Evolutionary conservation across 2,797 vertebrate species (phyloP).

Genomic region (Cyclopterus lumpus): DNA sequence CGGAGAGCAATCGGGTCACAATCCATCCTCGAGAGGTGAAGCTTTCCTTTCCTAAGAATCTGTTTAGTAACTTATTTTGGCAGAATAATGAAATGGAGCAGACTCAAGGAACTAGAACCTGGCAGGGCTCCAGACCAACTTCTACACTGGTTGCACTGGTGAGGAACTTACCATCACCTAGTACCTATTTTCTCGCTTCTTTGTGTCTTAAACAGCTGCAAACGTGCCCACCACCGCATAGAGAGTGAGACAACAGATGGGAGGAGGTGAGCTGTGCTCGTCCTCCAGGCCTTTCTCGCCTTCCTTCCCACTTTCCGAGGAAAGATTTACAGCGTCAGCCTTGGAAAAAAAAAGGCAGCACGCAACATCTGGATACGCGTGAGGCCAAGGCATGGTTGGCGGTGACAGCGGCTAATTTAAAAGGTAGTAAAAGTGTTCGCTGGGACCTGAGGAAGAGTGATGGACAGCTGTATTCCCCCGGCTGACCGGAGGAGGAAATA

Average conservation of each 20-base stretch:
- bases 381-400: constrained; percentile 53
- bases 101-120: neutral
- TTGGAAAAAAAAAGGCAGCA: constrained; percentile 31
- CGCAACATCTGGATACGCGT: constrained; percentile 73
- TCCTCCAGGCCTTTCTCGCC: constrained; percentile 61
- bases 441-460: constrained; percentile 62
- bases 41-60: constrained; percentile 3
- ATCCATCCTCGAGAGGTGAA: constrained; percentile 16
- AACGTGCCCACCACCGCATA: too few relatives aligned
- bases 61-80: constrained; percentile 16
- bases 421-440: constrained; percentile 78
- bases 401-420: constrained; percentile 80
- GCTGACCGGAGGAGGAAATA: constrained; percentile 67
- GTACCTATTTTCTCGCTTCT: too few relatives aligned
- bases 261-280: constrained; percentile 70
- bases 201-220: too few relatives aligned
- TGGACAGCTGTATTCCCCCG: constrained; percentile 74
- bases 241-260: constrained; percentile 74
- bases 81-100: neutral
- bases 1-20: constrained; percentile 58
- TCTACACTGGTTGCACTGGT: neutral
- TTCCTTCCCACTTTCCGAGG: constrained; percentile 41
- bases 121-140: neutral
- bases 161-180: neutral
- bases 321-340: constrained; percentile 70